These are phyloP conservation scores for Enoplolaimus lenunculus DNA, from an alignment of 2,888 invertebrate species.

Conservation along the genomic window DNA sequence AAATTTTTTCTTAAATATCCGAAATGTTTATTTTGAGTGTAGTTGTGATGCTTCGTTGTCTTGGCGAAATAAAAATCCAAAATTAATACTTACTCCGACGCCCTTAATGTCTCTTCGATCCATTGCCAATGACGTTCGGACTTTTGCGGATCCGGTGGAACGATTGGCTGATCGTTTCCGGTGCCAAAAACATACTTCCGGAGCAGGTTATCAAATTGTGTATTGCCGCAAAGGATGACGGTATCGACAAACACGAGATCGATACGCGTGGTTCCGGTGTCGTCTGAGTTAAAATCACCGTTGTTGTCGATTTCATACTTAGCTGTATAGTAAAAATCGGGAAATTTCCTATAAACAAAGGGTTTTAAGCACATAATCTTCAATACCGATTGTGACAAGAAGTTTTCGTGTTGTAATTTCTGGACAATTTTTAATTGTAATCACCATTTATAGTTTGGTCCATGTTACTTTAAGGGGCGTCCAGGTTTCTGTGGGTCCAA, in stretches of 20 bases:
- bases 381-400: no score
- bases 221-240: slow-evolving; percentile 3
- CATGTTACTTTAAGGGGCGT: no score
- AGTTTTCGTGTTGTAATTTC: no score
- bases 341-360: slow-evolving; percentile 12
- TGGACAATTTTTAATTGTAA: no score
- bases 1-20: no score
- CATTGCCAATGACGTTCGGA: background rate
- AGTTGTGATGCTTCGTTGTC: no score
- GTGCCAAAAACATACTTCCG: background rate
- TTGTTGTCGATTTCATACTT: background rate
- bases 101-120: background rate
- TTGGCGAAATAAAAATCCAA: no score
- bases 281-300: background rate
- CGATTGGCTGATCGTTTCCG: background rate
- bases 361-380: no score
- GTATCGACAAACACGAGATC: slow-evolving; percentile 1
- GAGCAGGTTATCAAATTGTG: slow-evolving; percentile 1
- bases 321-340: slow-evolving; percentile 4
- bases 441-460: no score
- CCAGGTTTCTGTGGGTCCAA: no score
- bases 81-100: background rate
- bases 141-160: slow-evolving; percentile 7
- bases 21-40: no score
- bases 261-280: background rate